phyloP scores from a whole-genome alignment of 2,888 invertebrate genomes.

The Cryptops parisi region DNA sequence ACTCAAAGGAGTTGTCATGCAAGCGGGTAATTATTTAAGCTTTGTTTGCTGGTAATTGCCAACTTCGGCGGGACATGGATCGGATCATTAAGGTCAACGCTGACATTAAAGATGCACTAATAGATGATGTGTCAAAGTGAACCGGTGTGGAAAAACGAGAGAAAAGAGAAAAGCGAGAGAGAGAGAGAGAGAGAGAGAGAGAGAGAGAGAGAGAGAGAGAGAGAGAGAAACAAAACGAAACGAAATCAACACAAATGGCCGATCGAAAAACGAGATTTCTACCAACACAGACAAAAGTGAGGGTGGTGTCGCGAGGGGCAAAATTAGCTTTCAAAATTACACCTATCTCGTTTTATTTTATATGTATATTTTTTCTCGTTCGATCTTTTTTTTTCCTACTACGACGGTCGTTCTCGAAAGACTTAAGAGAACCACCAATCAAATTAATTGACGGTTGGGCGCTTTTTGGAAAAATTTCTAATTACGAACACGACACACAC shows the following conservation, averaged over 20 bases:
- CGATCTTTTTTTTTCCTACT: too few relatives aligned
- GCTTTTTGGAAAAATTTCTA: neutral
- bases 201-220: neutral
- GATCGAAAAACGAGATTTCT: neutral
- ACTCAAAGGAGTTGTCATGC: conserved; percentile 14
- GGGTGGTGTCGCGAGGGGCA: too few relatives aligned
- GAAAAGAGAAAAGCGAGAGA: neutral
- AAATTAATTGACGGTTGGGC: neutral
- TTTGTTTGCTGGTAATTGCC: conserved; percentile 13
- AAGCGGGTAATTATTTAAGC: conserved; percentile 13
- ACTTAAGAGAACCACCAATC: neutral
- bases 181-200: neutral
- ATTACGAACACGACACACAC: neutral
- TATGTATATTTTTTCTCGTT: too few relatives aligned
- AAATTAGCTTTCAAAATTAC: neutral
- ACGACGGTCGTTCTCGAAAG: too few relatives aligned
- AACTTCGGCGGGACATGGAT: conserved; percentile 7
- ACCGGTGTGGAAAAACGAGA: neutral
- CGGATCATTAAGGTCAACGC: conserved; percentile 4
- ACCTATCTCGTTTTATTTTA: neutral
- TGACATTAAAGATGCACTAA: neutral
- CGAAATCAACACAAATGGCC: neutral
- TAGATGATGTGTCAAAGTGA: neutral
- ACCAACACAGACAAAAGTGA: too few relatives aligned
- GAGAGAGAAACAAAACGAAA: neutral